Base-by-base conservation (phyloP, 2,888 invertebrate species). In the Liposcelis brunnea region DNA sequence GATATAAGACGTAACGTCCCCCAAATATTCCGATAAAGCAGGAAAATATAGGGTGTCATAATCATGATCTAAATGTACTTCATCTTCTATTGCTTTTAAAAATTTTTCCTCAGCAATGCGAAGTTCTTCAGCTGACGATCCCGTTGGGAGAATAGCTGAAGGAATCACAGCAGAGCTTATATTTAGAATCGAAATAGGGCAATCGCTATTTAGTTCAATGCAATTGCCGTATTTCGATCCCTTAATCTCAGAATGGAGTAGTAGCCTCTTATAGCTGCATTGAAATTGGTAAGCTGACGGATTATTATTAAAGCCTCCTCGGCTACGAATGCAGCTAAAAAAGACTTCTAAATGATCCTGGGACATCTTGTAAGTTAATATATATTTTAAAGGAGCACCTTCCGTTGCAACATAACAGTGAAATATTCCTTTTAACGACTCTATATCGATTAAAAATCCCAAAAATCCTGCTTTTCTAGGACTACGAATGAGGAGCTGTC, bases 271-370 rank as follows among this genome's bases (percentile, higher is more conserved):
- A 10, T 15, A 35, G 14, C 15, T 16, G 16, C 35, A 15, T 10
- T 35, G 35, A 48, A 50, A 50, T 26, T 50, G 48, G 2, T 38
- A n/a, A 11, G 15, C 42, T n/a, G 48, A 49, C 5, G 48, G 49
- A 31, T 50, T 50, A 37, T 50, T 48, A 44, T 50, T 50, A 19
- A 21, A 31, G 15, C 48, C 49, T 2, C 47, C 45, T 18, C 46
- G 46, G n/a, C 45, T 16, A 6, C 49, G 34, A 14, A 50, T 40
- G 16, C 37, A 34, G 12, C 46, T 40, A 42, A 51, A 51, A 21
- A 50, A 40, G 14, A 50, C 31, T 43, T 50, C 49, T 2, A 50
- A 5, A 42, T 50, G 50, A 44, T 50, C 49, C 42, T 50, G 45
- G 16, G 44, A 46, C 12, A 49, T 36, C 31, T 50, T 49, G 26